These are phyloP conservation scores for Lepidurus apus DNA, from an alignment of 1,140 invertebrate species.

Conservation along the genomic window DNA sequence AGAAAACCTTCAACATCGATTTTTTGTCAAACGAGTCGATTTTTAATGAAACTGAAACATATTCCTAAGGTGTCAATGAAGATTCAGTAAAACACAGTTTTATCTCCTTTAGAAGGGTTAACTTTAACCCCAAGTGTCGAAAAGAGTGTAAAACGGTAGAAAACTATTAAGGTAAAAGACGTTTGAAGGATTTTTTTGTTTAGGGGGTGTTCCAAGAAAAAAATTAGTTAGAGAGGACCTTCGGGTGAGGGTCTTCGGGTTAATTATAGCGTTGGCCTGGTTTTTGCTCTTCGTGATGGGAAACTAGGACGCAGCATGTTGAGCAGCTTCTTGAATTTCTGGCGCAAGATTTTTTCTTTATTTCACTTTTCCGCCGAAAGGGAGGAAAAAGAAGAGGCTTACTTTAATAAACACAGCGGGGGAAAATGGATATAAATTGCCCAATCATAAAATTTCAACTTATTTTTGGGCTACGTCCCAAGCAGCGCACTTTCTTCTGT, in stretches of 20 bases:
- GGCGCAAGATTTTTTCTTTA: background rate
- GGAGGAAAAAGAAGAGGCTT: background rate
- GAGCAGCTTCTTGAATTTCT: background rate
- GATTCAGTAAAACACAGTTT: no score
- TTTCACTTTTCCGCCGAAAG: background rate
- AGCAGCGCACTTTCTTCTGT: background rate
- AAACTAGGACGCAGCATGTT: background rate
- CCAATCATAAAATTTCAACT: background rate
- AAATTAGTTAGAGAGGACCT: background rate
- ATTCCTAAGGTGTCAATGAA: no score
- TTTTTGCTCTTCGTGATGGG: conserved; percentile 10
- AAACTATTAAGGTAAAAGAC: background rate
- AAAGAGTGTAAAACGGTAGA: background rate
- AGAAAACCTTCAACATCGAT: no score
- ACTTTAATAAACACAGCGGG: background rate
- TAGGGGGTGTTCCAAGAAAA: background rate
- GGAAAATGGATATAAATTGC: background rate
- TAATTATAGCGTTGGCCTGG: conserved; percentile 8
- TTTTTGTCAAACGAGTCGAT: no score
- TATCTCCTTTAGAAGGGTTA: background rate
- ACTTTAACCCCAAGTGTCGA: background rate
- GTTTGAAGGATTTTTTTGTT: background rate
- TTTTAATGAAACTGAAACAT: no score
- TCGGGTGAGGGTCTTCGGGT: background rate
- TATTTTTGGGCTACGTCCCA: background rate